Conservation (phyloP, 2,888 invertebrate species). For the Eugnorisma glareosa region DNA sequence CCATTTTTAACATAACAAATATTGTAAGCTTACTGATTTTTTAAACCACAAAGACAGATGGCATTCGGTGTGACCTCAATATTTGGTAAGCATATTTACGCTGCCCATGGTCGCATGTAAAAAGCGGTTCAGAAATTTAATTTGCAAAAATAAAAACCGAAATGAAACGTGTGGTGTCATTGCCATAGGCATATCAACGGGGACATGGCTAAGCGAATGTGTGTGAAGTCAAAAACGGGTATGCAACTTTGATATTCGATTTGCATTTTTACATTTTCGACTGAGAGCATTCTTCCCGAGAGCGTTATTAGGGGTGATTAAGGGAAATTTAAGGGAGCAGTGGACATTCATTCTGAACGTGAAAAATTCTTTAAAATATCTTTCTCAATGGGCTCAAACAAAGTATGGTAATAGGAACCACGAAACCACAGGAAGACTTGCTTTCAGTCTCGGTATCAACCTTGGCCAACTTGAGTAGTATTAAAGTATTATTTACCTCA, state of each 20-base stretch:
- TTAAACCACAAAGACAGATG: slow-evolving; percentile 56
- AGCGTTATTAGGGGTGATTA: slow-evolving; percentile 11
- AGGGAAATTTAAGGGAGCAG: not conserved
- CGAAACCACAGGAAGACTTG: not conserved
- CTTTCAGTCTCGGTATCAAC: not conserved
- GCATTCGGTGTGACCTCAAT: slow-evolving; percentile 46
- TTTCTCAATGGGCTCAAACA: not conserved
- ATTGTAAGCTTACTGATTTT: slow-evolving; percentile 35
- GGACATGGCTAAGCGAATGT: slow-evolving; percentile 29
- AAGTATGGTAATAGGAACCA: not conserved
- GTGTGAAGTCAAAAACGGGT: slow-evolving; percentile 32
- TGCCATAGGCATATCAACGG: slow-evolving; percentile 43
- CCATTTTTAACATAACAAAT: slow-evolving; percentile 20
- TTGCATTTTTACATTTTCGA: slow-evolving; percentile 32
- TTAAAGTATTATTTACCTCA: not conserved
- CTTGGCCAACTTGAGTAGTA: not conserved
- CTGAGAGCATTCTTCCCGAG: not conserved
- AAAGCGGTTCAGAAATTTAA: slow-evolving; percentile 52
- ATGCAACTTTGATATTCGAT: slow-evolving; percentile 53
- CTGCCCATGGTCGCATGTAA: slow-evolving; percentile 29
- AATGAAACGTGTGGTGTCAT: slow-evolving; percentile 48
- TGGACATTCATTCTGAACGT: not conserved
- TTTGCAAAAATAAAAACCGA: slow-evolving; percentile 48
- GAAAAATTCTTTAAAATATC: not conserved
- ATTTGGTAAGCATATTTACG: slow-evolving; percentile 53